Conservation (phyloP, 2,888 invertebrate species). For the Mantis religiosa region DNA sequence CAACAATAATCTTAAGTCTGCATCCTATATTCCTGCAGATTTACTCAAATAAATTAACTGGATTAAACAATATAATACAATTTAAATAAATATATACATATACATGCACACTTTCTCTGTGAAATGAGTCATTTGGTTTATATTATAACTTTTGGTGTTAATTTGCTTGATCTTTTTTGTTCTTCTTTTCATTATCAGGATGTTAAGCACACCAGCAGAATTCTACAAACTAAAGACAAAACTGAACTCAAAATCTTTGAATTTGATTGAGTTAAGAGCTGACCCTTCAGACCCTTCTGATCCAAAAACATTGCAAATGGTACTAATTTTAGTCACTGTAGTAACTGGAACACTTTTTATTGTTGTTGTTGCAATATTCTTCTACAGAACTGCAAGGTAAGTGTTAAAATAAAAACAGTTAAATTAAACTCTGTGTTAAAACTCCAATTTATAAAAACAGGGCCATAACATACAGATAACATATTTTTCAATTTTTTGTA, state of each 20-base stretch:
- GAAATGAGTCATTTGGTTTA: too few species aligned
- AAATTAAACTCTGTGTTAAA: too few species aligned
- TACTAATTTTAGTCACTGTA: constrained; percentile 51
- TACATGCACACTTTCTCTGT: not conserved
- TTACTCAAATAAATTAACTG: too few species aligned
- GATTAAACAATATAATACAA: too few species aligned
- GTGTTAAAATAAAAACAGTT: not conserved
- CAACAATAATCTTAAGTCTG: too few species aligned
- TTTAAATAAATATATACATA: too few species aligned
- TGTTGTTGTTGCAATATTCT: constrained; percentile 52
- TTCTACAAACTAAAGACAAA: constrained; percentile 35
- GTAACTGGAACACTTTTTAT: constrained; percentile 52
- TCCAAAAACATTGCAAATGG: constrained; percentile 40
- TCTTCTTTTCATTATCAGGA: not conserved
- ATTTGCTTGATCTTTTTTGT: too few species aligned
- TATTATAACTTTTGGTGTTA: too few species aligned
- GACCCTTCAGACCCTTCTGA: not conserved
- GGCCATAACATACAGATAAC: too few species aligned
- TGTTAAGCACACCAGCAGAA: constrained; percentile 41
- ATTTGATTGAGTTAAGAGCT: not conserved
- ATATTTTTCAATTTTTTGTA: too few species aligned
- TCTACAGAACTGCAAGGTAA: constrained; percentile 56
- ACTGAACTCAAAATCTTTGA: not conserved
- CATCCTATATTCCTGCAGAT: too few species aligned
- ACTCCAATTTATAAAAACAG: too few species aligned